phyloP scores from a whole-genome alignment of 1,140 invertebrate genomes.

The Aphelinus atriplicis region DNA sequence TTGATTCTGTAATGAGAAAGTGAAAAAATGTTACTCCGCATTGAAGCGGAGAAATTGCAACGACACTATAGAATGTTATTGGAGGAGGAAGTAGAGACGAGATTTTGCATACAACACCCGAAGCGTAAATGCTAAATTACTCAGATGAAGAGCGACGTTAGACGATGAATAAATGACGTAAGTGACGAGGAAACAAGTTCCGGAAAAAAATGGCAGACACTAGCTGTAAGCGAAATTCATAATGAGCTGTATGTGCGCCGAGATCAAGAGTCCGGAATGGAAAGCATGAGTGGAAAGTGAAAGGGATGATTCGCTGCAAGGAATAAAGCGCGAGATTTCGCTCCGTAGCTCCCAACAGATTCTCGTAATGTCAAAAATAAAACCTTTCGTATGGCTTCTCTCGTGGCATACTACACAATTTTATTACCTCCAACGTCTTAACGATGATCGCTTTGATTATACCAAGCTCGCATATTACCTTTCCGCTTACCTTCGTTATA shows the following conservation, averaged over 20 bases:
- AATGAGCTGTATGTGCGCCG: not conserved
- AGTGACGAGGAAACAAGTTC: conserved; percentile 3
- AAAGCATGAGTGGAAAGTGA: conserved; percentile 25
- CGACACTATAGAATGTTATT: not conserved
- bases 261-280: not conserved
- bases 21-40: not conserved
- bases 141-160: not conserved
- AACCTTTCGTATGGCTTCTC: not conserved
- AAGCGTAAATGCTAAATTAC: conserved; percentile 20
- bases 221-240: conserved; percentile 1
- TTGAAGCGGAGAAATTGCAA: conserved; percentile 13
- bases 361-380: not conserved
- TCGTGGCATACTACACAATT: not conserved
- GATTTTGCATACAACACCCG: not conserved
- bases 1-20: conserved; percentile 16
- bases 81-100: not conserved
- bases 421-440: conserved; percentile 10
- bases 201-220: not conserved
- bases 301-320: conserved; percentile 19
- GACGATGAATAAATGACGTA: not conserved
- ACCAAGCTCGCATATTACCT: not conserved
- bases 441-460: not conserved
- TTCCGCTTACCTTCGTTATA: no score
- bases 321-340: conserved; percentile 17
- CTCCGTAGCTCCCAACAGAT: conserved; percentile 3